phyloP scores from a whole-genome alignment of 2,888 invertebrate genomes.

The Petrophora chlorosata region DNA sequence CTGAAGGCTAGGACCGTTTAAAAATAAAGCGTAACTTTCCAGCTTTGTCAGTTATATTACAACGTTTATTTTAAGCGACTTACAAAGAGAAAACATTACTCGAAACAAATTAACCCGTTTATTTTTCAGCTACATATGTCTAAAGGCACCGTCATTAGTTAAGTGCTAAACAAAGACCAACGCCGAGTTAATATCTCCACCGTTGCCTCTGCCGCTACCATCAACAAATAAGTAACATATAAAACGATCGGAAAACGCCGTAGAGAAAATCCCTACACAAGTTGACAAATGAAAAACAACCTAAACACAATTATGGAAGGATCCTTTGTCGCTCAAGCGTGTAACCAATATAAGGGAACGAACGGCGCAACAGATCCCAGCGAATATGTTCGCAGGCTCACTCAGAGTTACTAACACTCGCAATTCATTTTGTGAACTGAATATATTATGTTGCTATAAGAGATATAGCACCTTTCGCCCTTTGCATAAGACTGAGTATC shows the following conservation, averaged over 20 bases:
- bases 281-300: conserved; percentile 61
- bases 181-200: conserved; percentile 60
- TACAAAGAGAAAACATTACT: conserved; percentile 28
- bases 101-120: conserved; percentile 35
- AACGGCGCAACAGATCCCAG: conserved; percentile 79
- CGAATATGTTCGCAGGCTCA: conserved; percentile 83
- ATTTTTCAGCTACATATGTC: conserved; percentile 39
- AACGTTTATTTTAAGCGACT: conserved; percentile 22
- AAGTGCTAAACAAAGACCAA: conserved; percentile 54
- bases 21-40: conserved; percentile 41
- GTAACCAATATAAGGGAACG: conserved; percentile 71
- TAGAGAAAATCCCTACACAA: conserved; percentile 53
- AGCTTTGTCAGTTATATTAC: conserved; percentile 14
- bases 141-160: conserved; percentile 52
- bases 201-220: conserved; percentile 51
- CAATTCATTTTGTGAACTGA: conserved; percentile 84
- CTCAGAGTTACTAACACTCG: conserved; percentile 82
- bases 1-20: conserved; percentile 47
- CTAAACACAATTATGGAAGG: conserved; percentile 62
- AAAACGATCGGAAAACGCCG: conserved; percentile 65
- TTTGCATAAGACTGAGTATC: conserved; percentile 62
- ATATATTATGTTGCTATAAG: conserved; percentile 71
- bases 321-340: conserved; percentile 60
- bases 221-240: conserved; percentile 68
- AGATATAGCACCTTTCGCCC: conserved; percentile 63